Evolutionary conservation across 2,888 invertebrate genomes (phyloP).

Genomic region (Trypoxylon attenuatum): DNA sequence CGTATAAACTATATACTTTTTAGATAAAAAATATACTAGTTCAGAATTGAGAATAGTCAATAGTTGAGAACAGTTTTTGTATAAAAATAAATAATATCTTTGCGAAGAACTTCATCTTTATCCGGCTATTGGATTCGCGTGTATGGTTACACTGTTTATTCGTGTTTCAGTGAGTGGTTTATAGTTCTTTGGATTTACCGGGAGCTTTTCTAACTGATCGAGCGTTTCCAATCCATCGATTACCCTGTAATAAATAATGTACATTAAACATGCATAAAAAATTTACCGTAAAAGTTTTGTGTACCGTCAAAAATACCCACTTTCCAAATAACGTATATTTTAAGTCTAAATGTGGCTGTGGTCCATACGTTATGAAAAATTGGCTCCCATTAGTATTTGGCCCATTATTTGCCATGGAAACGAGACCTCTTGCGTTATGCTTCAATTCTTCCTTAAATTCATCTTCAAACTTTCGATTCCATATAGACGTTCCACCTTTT

Average conservation of each 20-base stretch:
- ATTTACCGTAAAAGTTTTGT: neutral
- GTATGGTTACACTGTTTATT: conserved; percentile 94
- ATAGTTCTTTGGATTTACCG: conserved; percentile 95
- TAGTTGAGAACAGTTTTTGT: neutral
- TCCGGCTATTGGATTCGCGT: conserved; percentile 97
- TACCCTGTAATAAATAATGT: conserved; percentile 80
- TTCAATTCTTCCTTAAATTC: conserved; percentile 96
- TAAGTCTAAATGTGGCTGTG: conserved; percentile 96
- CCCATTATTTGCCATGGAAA: conserved; percentile 99
- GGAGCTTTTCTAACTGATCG: conserved; percentile 95
- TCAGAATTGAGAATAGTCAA: too few relatives aligned
- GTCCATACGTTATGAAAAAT: conserved; percentile 96
- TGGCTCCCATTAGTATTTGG: conserved; percentile 98
- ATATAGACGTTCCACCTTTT: conserved; percentile 97
- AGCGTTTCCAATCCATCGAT: conserved; percentile 98
- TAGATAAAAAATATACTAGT: too few relatives aligned
- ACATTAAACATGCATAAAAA: neutral
- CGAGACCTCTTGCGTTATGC: conserved; percentile 91
- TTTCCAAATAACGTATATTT: conserved; percentile 98
- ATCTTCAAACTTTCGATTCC: conserved; percentile 97
- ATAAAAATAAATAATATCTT: neutral
- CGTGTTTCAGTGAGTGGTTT: conserved; percentile 90
- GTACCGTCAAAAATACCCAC: too few relatives aligned
- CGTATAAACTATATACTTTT: too few relatives aligned
- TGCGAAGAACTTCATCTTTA: conserved; percentile 68